These are phyloP conservation scores for Intellagama lesueurii DNA, from an alignment of 2,797 vertebrate species.

Conservation along the genomic window DNA sequence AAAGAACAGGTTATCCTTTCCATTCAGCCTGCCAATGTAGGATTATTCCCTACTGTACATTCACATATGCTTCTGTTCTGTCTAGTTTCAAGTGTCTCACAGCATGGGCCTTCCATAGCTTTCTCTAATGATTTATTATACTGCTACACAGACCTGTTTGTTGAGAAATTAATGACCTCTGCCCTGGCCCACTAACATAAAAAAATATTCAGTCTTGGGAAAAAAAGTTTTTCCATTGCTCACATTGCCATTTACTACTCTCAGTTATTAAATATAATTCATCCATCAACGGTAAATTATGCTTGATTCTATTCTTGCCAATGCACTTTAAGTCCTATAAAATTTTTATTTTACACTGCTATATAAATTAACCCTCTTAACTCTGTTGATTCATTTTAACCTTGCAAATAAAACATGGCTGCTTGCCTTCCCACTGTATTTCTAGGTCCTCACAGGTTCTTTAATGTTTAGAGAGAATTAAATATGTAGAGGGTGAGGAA, in stretches of 20 bases:
- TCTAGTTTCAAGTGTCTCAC: rapidly evolving
- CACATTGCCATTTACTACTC: not conserved
- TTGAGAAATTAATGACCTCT: constrained; percentile 28
- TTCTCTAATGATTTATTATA: constrained; percentile 11
- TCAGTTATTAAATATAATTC: constrained; percentile 19
- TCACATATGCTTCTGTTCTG: constrained; percentile 14
- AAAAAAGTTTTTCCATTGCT: constrained; percentile 5
- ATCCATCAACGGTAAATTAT: not conserved
- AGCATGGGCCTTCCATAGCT: not conserved
- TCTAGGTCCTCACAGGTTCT: not conserved
- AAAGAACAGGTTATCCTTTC: constrained; percentile 41
- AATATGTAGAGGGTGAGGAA: not conserved
- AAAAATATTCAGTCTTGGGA: constrained; percentile 5
- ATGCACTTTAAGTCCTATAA: not conserved
- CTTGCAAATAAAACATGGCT: not conserved
- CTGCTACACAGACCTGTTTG: not conserved
- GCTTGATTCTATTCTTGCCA: rapidly evolving
- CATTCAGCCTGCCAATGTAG: not conserved
- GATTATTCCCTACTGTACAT: constrained; percentile 8
- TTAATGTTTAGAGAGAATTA: not conserved
- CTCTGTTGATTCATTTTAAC: not conserved
- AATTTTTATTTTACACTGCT: not conserved
- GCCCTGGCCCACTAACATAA: constrained; percentile 7
- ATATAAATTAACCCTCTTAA: not conserved
- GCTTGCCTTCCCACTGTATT: not conserved